Conservation (phyloP, 64 coral and sea anemone species). For the Dendrophyllia cribrosa region DNA sequence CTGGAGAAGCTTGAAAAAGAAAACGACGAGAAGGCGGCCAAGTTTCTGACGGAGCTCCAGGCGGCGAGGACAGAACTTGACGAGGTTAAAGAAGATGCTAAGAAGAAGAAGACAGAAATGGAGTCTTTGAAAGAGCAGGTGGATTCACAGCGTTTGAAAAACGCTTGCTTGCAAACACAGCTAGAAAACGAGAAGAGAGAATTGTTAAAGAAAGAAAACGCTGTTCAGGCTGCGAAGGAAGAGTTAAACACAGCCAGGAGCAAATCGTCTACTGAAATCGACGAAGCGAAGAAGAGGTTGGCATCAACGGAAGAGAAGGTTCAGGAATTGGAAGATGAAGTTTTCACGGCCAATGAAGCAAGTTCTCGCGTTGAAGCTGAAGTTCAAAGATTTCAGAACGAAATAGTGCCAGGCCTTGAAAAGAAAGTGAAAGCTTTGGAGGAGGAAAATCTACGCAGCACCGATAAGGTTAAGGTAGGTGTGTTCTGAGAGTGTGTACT, state of each 20-base stretch:
- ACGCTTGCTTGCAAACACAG: not conserved
- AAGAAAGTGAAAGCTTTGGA: not conserved
- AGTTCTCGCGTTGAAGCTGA: slow-evolving; percentile 16
- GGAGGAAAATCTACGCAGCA: not conserved
- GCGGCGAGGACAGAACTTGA: slow-evolving; percentile 34
- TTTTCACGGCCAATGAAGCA: not conserved
- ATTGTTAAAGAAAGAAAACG: not conserved
- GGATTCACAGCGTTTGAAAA: not conserved
- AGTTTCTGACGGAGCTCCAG: not conserved
- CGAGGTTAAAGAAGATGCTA: slow-evolving; percentile 37
- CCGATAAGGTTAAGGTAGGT: not conserved
- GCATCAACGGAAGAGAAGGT: not conserved
- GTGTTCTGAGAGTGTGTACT: not conserved
- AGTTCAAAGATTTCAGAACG: not conserved
- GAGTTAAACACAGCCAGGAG: not conserved
- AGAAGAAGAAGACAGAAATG: slow-evolving; percentile 40
- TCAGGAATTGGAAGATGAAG: slow-evolving; percentile 16
- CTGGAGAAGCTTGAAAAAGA: slow-evolving; percentile 16
- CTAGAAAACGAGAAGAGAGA: not conserved
- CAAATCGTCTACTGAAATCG: not conserved
- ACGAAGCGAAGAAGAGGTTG: slow-evolving; percentile 2
- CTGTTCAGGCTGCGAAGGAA: not conserved
- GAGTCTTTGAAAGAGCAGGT: slow-evolving; percentile 53
- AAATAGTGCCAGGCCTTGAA: slow-evolving; percentile 18
- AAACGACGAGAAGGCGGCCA: not conserved